Conservation (phyloP, 2,113 vertebrate genomes). For the Sardina pilchardus region DNA sequence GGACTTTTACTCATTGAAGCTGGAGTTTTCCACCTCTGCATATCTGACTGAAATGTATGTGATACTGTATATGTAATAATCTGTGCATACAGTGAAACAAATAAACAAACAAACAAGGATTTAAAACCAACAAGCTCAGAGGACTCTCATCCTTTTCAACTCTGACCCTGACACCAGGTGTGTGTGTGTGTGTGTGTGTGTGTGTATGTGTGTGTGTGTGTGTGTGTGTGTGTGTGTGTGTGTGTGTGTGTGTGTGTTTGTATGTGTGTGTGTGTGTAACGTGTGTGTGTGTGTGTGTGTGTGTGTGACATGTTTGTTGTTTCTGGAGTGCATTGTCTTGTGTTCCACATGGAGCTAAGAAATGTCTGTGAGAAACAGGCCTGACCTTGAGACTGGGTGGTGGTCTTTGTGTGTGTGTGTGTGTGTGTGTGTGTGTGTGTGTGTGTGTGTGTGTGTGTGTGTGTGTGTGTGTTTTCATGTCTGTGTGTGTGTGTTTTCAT, state of each 20-base stretch:
- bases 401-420: background rate
- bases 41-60: too few species aligned
- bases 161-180: background rate
- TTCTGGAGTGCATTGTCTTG: background rate
- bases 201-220: conserved; percentile 1
- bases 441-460: background rate
- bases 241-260: conserved; percentile 5
- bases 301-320: background rate
- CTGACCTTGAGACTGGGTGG: conserved; percentile 15
- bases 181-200: conserved; percentile 4
- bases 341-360: background rate
- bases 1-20: too few species aligned
- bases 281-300: conserved; percentile 8
- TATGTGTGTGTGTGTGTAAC: background rate
- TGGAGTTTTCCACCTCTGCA: too few species aligned
- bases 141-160: too few species aligned
- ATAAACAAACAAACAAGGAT: too few species aligned
- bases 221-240: background rate
- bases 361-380: background rate
- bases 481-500: too few species aligned
- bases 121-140: too few species aligned
- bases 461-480: background rate
- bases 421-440: background rate
- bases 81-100: too few species aligned
- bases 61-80: too few species aligned